These are phyloP conservation scores for Drosophila mayaguana DNA, from an alignment of 2,888 invertebrate species.

Conservation along the genomic window DNA sequence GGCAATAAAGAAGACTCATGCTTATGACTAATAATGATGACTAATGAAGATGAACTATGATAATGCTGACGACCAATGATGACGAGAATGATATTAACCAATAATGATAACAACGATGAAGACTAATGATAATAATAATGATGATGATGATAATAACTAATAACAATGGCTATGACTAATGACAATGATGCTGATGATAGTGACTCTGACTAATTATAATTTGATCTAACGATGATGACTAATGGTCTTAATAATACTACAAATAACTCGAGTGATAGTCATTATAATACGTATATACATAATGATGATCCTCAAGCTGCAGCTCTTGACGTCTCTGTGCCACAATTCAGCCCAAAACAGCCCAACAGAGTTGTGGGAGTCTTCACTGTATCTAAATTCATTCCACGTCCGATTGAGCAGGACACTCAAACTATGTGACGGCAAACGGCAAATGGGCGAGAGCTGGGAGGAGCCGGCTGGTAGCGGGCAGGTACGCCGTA, in stretches of 20 bases:
- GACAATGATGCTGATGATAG: not conserved
- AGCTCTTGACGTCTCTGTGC: not conserved
- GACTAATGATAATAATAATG: not conserved
- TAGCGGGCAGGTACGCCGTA: constrained; percentile 3
- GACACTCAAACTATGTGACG: constrained; percentile 3
- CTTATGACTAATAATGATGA: no score
- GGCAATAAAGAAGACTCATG: not conserved
- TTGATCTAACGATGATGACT: no score
- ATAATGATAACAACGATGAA: not conserved
- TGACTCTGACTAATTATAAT: not conserved
- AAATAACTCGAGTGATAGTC: not conserved
- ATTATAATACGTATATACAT: not conserved
- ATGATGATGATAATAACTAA: not conserved
- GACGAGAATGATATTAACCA: not conserved
- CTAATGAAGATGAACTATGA: no score
- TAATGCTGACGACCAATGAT: not conserved
- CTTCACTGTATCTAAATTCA: constrained; percentile 12
- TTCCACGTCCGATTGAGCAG: constrained; percentile 13
- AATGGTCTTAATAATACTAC: not conserved
- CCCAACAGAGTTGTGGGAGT: not conserved
- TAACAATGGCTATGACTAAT: no score
- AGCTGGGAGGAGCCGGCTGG: not conserved
- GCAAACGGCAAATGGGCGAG: not conserved
- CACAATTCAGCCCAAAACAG: not conserved
- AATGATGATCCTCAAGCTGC: not conserved